Conservation (phyloP, 2,888 invertebrate genomes). For the Chrysolina americana region DNA sequence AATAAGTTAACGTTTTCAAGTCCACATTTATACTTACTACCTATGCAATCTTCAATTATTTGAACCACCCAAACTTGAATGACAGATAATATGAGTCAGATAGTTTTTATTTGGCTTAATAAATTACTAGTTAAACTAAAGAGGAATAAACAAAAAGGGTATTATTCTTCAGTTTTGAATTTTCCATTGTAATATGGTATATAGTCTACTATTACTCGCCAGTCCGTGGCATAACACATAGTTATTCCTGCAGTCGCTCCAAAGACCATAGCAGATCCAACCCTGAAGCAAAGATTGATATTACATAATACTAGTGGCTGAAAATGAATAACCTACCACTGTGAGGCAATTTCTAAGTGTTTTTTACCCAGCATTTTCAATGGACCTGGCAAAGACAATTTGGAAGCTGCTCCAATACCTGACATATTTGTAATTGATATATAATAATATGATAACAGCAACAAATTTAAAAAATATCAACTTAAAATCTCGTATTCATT, state of each 20-base stretch:
- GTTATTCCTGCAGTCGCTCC: constrained; percentile 77
- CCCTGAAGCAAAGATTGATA: constrained; percentile 66
- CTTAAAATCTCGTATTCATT: too few relatives aligned
- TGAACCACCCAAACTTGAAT: not conserved
- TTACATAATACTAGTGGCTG: constrained; percentile 39
- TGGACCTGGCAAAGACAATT: constrained; percentile 44
- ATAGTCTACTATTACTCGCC: constrained; percentile 81
- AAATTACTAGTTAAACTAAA: not conserved
- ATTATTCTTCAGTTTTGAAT: constrained; percentile 72
- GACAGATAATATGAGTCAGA: not conserved
- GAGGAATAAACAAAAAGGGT: not conserved
- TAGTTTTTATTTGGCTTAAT: not conserved
- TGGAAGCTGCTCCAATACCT: constrained; percentile 37
- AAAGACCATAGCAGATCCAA: constrained; percentile 76
- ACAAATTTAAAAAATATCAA: too few relatives aligned
- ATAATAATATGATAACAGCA: too few relatives aligned
- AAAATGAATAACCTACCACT: constrained; percentile 63
- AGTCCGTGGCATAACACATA: constrained; percentile 83
- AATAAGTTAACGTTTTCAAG: too few relatives aligned
- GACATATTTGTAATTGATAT: constrained; percentile 37
- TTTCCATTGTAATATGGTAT: constrained; percentile 85
- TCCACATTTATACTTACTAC: too few relatives aligned
- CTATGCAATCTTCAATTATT: not conserved
- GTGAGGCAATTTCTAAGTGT: constrained; percentile 73
- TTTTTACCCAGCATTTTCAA: constrained; percentile 72